Evolutionary conservation across 2,797 vertebrate genomes (phyloP).

Genomic region (Manis javanica): DNA sequence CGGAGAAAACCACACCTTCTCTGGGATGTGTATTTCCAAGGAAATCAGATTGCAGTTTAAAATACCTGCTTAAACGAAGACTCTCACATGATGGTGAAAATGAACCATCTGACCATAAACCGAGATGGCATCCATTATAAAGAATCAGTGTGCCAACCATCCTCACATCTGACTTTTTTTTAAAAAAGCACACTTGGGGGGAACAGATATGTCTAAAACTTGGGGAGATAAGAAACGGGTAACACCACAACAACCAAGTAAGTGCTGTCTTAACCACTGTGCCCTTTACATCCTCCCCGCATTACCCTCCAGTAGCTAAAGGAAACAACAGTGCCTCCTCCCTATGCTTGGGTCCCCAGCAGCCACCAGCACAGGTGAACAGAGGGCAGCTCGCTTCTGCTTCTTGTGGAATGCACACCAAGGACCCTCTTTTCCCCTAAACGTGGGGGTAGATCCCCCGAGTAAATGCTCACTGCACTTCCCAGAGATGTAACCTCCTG

Average conservation of each 20-base stretch:
- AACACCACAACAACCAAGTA: background rate
- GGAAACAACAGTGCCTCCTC: background rate
- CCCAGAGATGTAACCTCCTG: background rate
- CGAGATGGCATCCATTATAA: background rate
- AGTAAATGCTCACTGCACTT: background rate
- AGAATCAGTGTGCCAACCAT: background rate
- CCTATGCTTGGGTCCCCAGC: background rate
- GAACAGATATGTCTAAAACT: background rate
- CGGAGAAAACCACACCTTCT: background rate
- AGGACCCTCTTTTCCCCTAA: background rate
- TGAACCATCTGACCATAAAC: background rate
- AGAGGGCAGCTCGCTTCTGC: rapidly evolving
- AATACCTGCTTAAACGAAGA: background rate
- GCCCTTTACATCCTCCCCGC: background rate
- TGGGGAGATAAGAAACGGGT: background rate
- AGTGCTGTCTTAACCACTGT: background rate
- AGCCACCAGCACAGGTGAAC: rapidly evolving
- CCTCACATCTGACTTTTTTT: background rate
- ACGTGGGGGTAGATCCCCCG: background rate
- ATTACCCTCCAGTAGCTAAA: background rate
- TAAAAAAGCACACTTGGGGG: rapidly evolving
- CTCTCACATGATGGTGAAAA: rapidly evolving
- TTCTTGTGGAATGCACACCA: background rate
- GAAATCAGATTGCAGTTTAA: background rate
- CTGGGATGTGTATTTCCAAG: background rate